A percentile compares a stretch with the other conserved stretches of the same genome.
These are phyloP conservation scores for Aurelia aurita complex sp. Pacific DNA, from an alignment of 30 jellyfish, hydroid and myxozoan species.

Conservation along the genomic window DNA sequence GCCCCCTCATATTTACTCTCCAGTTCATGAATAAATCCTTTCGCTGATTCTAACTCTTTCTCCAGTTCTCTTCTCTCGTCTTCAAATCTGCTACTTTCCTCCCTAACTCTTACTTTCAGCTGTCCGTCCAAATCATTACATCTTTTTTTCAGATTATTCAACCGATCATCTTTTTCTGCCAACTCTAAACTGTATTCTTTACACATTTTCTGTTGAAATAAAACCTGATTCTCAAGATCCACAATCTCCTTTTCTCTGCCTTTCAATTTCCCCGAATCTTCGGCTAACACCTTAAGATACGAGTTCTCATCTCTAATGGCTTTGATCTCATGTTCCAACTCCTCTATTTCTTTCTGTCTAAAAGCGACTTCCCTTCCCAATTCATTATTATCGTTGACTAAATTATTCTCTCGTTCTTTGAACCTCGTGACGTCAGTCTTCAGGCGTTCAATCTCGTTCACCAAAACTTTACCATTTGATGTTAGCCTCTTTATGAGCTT, in stretches of 20 bases:
- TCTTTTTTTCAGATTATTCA: conserved; percentile 24
- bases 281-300: conserved; percentile 71
- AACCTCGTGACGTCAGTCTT: conserved; percentile 54
- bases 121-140: conserved; percentile 28
- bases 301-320: conserved; percentile 75
- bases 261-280: conserved; percentile 53
- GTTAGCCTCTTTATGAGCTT: conserved; percentile 86
- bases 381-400: conserved; percentile 62
- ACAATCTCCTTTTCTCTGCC: conserved; percentile 56
- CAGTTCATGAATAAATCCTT: conserved; percentile 14
- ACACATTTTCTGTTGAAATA: conserved; percentile 77
- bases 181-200: conserved; percentile 70
- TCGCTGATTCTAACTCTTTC: conserved; percentile 40
- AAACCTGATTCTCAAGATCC: conserved; percentile 61
- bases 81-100: background rate
- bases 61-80: conserved; percentile 14
- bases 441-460: conserved; percentile 77
- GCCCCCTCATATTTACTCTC: conserved; percentile 29
- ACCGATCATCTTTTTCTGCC: conserved; percentile 54
- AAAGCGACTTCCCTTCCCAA: conserved; percentile 38
- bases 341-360: conserved; percentile 50
- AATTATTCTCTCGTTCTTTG: conserved; percentile 32
- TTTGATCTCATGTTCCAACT: conserved; percentile 71
- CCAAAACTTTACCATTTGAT: conserved; percentile 83
- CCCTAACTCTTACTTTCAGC: background rate